Percentiles rank a stretch among this genome's conserved stretches.
Conservation (phyloP, 2,888 invertebrate genomes). For the Rhingia rostrata region DNA sequence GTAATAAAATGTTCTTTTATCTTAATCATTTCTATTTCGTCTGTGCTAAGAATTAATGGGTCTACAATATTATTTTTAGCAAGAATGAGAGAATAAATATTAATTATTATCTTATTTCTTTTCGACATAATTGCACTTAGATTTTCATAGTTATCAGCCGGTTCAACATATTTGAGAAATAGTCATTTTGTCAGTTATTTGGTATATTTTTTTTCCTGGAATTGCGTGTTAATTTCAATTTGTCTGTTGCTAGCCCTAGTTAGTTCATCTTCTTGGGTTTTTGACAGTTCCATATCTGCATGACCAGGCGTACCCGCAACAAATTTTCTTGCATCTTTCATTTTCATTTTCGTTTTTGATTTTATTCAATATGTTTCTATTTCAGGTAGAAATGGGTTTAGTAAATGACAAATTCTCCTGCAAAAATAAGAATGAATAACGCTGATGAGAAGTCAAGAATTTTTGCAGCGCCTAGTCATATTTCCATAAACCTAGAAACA, state of each 20-base stretch:
- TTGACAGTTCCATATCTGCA: neutral
- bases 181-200: neutral
- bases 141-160: neutral
- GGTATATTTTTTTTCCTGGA: neutral
- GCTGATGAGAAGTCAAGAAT: neutral
- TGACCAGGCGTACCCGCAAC: neutral
- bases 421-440: neutral
- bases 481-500: no score
- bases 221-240: neutral
- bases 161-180: neutral
- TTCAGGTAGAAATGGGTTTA: slow-evolving; percentile 1
- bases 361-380: slow-evolving; percentile 1
- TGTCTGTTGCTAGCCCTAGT: neutral
- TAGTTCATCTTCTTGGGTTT: neutral
- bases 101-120: neutral
- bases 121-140: neutral
- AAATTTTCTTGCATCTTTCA: slow-evolving; percentile 1
- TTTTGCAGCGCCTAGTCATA: no score
- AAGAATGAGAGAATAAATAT: neutral
- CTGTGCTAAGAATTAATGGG: neutral
- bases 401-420: neutral
- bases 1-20: slow-evolving; percentile 4
- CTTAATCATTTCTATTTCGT: neutral
- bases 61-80: slow-evolving; percentile 7
- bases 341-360: neutral